Conservation (phyloP, 2,113 vertebrate genomes). For the Micronisus gabar region DNA sequence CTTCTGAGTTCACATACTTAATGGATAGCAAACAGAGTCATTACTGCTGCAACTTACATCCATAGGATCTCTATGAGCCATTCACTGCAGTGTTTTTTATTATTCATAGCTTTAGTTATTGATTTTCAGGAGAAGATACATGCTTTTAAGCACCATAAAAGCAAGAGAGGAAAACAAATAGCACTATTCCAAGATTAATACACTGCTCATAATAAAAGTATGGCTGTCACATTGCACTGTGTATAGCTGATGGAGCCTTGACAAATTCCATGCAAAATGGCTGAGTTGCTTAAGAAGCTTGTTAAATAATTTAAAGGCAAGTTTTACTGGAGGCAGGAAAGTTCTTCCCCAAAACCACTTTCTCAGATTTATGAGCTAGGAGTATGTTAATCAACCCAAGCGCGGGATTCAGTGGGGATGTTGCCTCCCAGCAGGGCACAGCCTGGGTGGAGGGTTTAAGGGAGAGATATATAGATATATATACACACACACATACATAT, state of each 20-base stretch:
- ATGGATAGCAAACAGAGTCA: slow-evolving; percentile 68
- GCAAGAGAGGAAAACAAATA: slow-evolving; percentile 52
- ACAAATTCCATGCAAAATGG: slow-evolving; percentile 23
- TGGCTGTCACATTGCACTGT: not conserved
- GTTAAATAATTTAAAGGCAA: slow-evolving; percentile 44
- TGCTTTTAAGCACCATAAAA: slow-evolving; percentile 62
- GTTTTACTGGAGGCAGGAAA: slow-evolving; percentile 16
- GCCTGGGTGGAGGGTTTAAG: rapidly evolving
- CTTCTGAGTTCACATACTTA: slow-evolving; percentile 66
- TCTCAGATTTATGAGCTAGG: not conserved
- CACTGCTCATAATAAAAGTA: slow-evolving; percentile 1
- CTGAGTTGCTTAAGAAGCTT: slow-evolving; percentile 34
- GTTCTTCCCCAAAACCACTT: slow-evolving; percentile 14
- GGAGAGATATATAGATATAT: not conserved
- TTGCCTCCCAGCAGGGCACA: not conserved
- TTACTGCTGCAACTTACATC: slow-evolving; percentile 46
- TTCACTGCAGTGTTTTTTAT: slow-evolving; percentile 50
- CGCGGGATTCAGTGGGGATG: rapidly evolving
- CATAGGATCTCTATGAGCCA: slow-evolving; percentile 33
- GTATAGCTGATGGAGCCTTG: not conserved
- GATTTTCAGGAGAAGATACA: slow-evolving; percentile 60
- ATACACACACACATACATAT: rapidly evolving
- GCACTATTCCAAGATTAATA: slow-evolving; percentile 46
- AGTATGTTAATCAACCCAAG: not conserved
- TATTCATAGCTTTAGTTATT: slow-evolving; percentile 65